Base-by-base conservation (phyloP, 2,113 vertebrate genomes). In the Opisthocomus hoazin region DNA sequence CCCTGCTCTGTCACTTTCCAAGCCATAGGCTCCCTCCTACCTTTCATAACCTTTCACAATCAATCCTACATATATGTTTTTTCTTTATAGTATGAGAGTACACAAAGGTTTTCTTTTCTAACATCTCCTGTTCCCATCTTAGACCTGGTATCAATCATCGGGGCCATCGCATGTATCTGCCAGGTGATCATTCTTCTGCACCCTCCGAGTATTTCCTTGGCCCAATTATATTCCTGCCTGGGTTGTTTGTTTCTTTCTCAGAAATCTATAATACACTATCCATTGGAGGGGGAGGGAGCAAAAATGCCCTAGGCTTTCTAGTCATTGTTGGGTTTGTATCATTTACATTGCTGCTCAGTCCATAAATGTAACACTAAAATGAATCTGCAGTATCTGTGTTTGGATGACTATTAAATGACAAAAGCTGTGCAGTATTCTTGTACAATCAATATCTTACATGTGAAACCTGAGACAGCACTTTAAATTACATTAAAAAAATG, bases 361-460 rank as follows among this genome's bases (percentile, higher is more conserved):
- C 81, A 43, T 84, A 96, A 96, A 96, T 66, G 46, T 90, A 94
- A 66, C 3, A 6, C 84, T 84, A 51, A 90, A 92, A 90, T 81
- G 84, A 94, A 82, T 53, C 60, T 12, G 24, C 2, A 5, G 60
- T 81, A 26, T 65, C 86, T 58, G 64, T 73, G 78, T 90, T 94
- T 77, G 63, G 75, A 41, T 61, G 34, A 64, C 86, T 84, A 14
- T 70, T 69, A 91, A 96, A 77, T 39, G 79, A 88, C 79, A 90
- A 74, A 95, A 70, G 15, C 64, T 80, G 29, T 6, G 37, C 26
- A 36, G 36, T 51, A 11, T 84, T 88, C 81, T 54, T 77, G 82
- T 91, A 51, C 54, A 81, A 96, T 95, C 93, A 87, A 94, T 96
- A 96, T 11, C 53, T 78, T 81, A 86, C 87, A 69, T 16, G 57